These are phyloP conservation scores for Pangasius sanitwongsei DNA, from an alignment of 2,797 vertebrate species.

Conservation along the genomic window DNA sequence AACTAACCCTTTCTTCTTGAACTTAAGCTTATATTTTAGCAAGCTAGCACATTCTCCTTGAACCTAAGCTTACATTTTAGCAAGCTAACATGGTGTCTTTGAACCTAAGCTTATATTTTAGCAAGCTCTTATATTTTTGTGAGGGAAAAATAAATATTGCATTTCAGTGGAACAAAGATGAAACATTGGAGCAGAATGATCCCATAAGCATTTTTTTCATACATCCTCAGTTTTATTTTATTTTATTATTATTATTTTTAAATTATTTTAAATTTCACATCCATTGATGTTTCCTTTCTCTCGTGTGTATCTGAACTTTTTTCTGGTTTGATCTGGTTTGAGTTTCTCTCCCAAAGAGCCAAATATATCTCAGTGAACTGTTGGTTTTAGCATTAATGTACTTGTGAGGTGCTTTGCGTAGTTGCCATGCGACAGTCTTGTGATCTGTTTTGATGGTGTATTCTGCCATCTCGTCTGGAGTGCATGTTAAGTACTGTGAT, in stretches of 20 bases:
- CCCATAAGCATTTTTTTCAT: not conserved
- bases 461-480: not conserved
- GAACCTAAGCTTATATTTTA: not conserved
- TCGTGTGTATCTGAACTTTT: not conserved
- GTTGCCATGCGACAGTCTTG: constrained; percentile 22
- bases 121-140: not conserved
- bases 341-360: not conserved
- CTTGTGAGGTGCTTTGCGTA: not conserved
- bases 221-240: not conserved
- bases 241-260: not conserved
- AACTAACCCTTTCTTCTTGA: not conserved
- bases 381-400: not conserved
- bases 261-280: not conserved
- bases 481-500: not conserved
- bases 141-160: not conserved
- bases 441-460: not conserved
- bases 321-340: not conserved
- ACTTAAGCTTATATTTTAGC: not conserved
- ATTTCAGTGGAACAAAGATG: not conserved
- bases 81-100: not conserved
- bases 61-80: not conserved
- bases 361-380: constrained; percentile 12
- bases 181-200: not conserved
- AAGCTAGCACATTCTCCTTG: not conserved
- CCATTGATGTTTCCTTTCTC: not conserved